Base-by-base conservation (phyloP, 2,888 invertebrate genomes). In the Galeruca laticollis region DNA sequence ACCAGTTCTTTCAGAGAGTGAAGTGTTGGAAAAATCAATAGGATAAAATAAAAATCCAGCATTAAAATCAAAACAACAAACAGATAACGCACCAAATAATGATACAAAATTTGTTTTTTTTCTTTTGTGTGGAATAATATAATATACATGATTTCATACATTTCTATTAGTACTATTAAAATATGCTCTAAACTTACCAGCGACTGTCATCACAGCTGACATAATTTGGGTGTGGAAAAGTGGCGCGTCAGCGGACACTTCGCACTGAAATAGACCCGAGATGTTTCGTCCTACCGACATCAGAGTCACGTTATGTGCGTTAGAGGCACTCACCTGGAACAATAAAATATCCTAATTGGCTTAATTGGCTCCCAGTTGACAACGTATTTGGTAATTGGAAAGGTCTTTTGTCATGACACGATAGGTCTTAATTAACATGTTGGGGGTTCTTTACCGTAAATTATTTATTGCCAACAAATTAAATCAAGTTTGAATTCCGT, bases 231-330 rank as follows among this genome's bases (percentile, higher is more conserved):
- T 92, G 84, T 92, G 92, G 83, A 92, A 92, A 59, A 89, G 86
- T 0, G 92, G 92, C 0, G 89, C 89, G 77, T 92, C 93, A 0
- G 91, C 92, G 0, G 92, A 91, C 64, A 93, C 92, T 81, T 92
- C 92, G 82, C 93, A 93, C 84, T 90, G 91, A 86, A 91, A 93
- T 75, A 87, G 85, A 2, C 92, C 93, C 69, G 91, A 90, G 75
- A 92, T 87, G 13, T 90, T 88, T 56, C 90, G 87, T 78, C 89
- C 90, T 78, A 92, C 88, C 78, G 91, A 89, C 76, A 90, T 87
- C 77, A 93, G 86, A 21, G 91, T 89, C 73, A 93, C 92, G 81
- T 90, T 89, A 78, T 90, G 88, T 77, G 88, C 88, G 81, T 92
- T 91, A 13, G 92, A 93, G 78, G 88, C 89, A 3, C 89, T 88